Evolutionary conservation across 2,888 invertebrate genomes (phyloP).

Genomic region (Plebejus anna): DNA sequence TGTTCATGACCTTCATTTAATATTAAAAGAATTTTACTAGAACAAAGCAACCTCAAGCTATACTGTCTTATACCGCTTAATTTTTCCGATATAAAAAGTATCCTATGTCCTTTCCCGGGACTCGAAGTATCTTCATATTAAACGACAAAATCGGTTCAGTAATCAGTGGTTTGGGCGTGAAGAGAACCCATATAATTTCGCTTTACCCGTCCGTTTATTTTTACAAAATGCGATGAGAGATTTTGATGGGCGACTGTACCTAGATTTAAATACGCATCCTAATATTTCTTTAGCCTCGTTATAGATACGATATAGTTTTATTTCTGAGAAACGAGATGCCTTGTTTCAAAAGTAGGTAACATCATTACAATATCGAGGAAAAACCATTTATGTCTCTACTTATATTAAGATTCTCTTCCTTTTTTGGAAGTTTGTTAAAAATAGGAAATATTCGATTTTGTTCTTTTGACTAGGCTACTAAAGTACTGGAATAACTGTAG

Average conservation of each 20-base stretch:
- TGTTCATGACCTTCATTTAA: background rate
- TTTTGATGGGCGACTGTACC: slow-evolving; percentile 3
- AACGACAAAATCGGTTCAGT: no score
- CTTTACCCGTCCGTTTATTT: no score
- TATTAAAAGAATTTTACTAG: background rate
- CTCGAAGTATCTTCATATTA: no score
- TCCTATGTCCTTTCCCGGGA: no score
- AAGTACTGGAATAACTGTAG: no score
- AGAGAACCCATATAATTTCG: no score
- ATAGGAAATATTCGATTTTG: background rate
- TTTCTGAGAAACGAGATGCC: background rate
- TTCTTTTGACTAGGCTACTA: no score
- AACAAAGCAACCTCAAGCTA: no score
- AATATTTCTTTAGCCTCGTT: slow-evolving; percentile 23
- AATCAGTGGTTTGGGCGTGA: no score
- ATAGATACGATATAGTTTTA: background rate
- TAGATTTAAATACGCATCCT: slow-evolving; percentile 9
- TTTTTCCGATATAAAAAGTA: no score
- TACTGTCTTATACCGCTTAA: no score
- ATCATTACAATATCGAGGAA: background rate
- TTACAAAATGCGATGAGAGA: background rate
- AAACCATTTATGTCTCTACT: background rate
- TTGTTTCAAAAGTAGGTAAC: background rate
- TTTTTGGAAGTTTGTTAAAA: background rate
- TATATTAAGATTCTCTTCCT: background rate